These are phyloP conservation scores for Drosophila mayri DNA, from an alignment of 1,140 invertebrate species.

Conservation along the genomic window DNA sequence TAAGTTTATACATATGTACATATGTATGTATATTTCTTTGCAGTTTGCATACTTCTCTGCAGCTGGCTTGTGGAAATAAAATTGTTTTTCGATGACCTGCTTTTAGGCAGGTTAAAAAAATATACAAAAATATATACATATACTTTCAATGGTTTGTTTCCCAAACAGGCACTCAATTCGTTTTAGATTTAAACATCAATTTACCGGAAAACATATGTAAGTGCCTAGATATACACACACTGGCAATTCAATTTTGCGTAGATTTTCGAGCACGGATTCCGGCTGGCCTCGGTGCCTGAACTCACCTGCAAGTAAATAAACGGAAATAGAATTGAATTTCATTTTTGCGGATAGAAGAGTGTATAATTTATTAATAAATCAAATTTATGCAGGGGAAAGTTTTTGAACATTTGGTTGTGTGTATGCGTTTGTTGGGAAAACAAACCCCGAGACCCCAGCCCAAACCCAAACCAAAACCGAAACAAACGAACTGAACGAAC, in stretches of 20 bases:
- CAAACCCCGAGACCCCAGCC: slow-evolving; percentile 8
- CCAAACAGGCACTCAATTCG: slow-evolving; percentile 35
- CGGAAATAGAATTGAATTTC: slow-evolving; percentile 41
- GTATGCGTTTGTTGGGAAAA: slow-evolving; percentile 2
- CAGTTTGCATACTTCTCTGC: slow-evolving; percentile 44
- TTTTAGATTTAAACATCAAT: slow-evolving; percentile 37
- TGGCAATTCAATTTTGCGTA: slow-evolving; percentile 34
- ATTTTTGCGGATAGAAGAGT: slow-evolving; percentile 31
- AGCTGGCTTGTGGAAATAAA: slow-evolving; percentile 7
- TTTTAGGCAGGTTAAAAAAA: slow-evolving; percentile 27
- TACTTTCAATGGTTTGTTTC: slow-evolving; percentile 21
- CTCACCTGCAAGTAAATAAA: slow-evolving; percentile 52
- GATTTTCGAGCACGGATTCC: slow-evolving; percentile 2
- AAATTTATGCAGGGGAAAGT: slow-evolving; percentile 42
- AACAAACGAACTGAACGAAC: slow-evolving; percentile 17
- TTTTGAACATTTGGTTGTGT: slow-evolving; percentile 7
- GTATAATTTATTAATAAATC: slow-evolving; percentile 59
- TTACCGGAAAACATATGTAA: slow-evolving; percentile 39
- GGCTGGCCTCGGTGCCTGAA: neutral
- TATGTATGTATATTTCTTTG: neutral
- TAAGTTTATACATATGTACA: neutral
- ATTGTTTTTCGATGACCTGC: slow-evolving; percentile 23
- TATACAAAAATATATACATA: neutral
- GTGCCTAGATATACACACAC: slow-evolving; percentile 6
- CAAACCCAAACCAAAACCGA: slow-evolving; percentile 10